phyloP scores from a whole-genome alignment of 1,140 invertebrate genomes.

The Halotydeus destructor region DNA sequence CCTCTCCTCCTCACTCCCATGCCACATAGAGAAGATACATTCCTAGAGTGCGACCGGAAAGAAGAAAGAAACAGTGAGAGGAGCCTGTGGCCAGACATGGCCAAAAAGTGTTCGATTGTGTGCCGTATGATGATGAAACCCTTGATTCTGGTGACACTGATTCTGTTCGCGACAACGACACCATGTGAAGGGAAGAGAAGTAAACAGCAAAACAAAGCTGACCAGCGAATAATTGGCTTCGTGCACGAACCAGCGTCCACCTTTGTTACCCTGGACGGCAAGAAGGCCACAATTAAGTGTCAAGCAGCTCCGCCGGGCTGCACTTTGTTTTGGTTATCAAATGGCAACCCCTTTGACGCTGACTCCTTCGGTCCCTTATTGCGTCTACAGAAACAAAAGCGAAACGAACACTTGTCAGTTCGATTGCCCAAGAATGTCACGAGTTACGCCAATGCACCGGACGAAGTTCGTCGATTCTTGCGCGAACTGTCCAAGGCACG shows the following conservation, averaged over 20 bases:
- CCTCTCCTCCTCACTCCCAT: too few relatives aligned
- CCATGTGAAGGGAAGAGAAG: too few relatives aligned
- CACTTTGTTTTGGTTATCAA: constrained; percentile 13
- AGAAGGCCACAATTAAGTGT: constrained; percentile 11
- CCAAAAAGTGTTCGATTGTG: neutral
- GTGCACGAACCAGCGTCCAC: constrained; percentile 10
- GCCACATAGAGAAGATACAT: too few relatives aligned
- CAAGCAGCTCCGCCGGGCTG: constrained; percentile 8
- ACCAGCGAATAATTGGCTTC: constrained; percentile 6
- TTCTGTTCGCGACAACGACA: neutral
- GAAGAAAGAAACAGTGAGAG: too few relatives aligned
- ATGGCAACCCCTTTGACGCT: constrained; percentile 6
- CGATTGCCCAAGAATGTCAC: neutral
- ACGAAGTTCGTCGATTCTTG: neutral
- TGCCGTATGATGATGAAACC: neutral
- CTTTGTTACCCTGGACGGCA: constrained; percentile 3
- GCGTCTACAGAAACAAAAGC: constrained; percentile 5
- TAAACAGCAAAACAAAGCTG: constrained; percentile 4
- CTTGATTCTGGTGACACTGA: neutral
- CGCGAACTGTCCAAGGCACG: neutral
- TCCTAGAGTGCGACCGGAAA: too few relatives aligned
- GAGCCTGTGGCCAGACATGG: neutral
- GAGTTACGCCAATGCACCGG: neutral
- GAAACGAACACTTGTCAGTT: neutral
- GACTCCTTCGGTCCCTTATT: neutral